Evolutionary conservation across 1,140 invertebrate genomes (phyloP).

Genomic region (Drosophila kurseongensis): DNA sequence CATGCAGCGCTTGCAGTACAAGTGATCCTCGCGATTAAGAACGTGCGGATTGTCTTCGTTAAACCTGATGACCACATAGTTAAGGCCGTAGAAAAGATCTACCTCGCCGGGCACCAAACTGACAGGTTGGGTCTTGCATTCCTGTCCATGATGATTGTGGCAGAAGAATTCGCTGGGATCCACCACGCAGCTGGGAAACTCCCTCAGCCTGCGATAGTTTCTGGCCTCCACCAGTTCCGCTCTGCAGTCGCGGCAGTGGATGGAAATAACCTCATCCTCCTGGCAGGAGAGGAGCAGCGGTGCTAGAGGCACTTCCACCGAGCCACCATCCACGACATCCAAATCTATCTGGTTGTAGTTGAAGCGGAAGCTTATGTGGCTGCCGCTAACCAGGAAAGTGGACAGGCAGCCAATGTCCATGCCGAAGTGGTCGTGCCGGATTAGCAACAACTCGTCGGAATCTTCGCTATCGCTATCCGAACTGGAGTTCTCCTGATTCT

Average conservation of each 20-base stretch:
- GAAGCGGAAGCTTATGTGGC: conserved; percentile 63
- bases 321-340: conserved; percentile 26
- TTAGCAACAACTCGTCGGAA: conserved; percentile 18
- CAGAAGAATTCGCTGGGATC: conserved; percentile 79
- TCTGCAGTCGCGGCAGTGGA: conserved; percentile 46
- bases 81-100: conserved; percentile 73
- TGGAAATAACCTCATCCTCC: conserved; percentile 19
- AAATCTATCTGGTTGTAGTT: conserved; percentile 57
- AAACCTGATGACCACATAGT: conserved; percentile 62
- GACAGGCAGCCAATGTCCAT: conserved; percentile 58
- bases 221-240: conserved; percentile 24
- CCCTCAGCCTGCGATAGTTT: conserved; percentile 51
- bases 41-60: background rate
- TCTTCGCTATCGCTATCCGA: conserved; percentile 12
- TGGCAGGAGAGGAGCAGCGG: conserved; percentile 18
- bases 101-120: conserved; percentile 45
- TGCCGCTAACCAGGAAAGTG: conserved; percentile 24
- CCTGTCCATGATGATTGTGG: conserved; percentile 54
- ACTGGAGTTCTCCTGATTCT: background rate
- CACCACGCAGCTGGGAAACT: conserved; percentile 69
- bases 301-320: conserved; percentile 11
- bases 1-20: conserved; percentile 73
- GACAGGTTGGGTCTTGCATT: background rate
- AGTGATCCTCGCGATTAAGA: conserved; percentile 31
- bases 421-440: conserved; percentile 46